These are phyloP conservation scores for Todus mexicanus DNA, from an alignment of 2,797 vertebrate species.

Conservation along the genomic window DNA sequence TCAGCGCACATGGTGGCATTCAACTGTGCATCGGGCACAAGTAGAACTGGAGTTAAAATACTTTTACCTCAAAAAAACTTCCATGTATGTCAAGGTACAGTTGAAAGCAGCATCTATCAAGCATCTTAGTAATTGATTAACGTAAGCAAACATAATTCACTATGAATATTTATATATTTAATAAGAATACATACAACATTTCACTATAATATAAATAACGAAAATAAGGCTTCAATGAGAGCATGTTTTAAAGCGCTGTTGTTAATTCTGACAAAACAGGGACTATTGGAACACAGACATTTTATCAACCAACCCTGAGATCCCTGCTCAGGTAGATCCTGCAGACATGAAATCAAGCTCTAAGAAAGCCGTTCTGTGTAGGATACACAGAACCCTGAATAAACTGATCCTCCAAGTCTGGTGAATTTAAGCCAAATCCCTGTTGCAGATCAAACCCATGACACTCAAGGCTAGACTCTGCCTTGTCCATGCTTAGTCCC, in stretches of 20 bases:
- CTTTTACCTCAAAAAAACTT: not conserved
- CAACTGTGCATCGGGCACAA: not conserved
- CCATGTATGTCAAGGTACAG: not conserved
- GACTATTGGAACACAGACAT: not conserved
- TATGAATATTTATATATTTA: not conserved
- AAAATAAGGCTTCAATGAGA: not conserved
- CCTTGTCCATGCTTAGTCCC: not conserved
- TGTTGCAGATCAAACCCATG: not conserved
- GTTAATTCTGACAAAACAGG: not conserved
- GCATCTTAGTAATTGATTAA: not conserved
- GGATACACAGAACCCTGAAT: not conserved
- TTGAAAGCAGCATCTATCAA: not conserved
- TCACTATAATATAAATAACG: not conserved
- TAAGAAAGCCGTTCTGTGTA: not conserved
- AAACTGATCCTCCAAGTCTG: not conserved
- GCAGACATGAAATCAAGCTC: not conserved
- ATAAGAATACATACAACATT: not conserved
- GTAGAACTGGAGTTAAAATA: not conserved
- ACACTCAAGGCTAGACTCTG: not conserved
- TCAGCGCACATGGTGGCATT: not conserved
- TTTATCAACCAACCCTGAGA: not conserved
- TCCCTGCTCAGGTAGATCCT: not conserved
- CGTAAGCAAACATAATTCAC: not conserved
- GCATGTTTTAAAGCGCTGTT: not conserved
- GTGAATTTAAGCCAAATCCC: not conserved